Evolutionary conservation across 2,888 invertebrate genomes (phyloP).

Genomic region (Synergus japonicus): DNA sequence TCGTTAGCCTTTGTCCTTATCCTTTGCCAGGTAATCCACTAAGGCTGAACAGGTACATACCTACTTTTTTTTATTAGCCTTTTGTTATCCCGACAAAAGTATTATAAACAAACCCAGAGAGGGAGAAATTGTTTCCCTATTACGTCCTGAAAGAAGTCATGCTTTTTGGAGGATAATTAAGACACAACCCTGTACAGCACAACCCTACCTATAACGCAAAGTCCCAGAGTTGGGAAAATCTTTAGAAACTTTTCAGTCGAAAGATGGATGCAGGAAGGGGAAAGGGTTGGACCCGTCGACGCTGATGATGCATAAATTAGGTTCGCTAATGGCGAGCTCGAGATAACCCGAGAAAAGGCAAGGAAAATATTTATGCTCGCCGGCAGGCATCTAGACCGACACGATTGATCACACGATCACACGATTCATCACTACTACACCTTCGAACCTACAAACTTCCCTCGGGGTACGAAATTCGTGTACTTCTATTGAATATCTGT

Average conservation of each 20-base stretch:
- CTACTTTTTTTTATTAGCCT: slow-evolving; percentile 62
- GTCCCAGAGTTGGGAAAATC: slow-evolving; percentile 62
- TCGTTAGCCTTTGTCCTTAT: slow-evolving; percentile 61
- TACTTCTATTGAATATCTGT: not conserved
- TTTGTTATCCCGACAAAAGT: slow-evolving; percentile 60
- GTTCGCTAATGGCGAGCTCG: slow-evolving; percentile 71
- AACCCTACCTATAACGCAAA: not conserved
- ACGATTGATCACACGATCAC: slow-evolving; percentile 55
- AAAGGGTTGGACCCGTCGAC: slow-evolving; percentile 66
- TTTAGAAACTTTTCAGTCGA: slow-evolving; percentile 72
- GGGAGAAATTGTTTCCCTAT: slow-evolving; percentile 53
- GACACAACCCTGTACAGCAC: slow-evolving; percentile 58
- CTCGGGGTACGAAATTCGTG: not conserved
- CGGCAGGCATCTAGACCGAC: slow-evolving; percentile 43
- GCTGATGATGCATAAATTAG: slow-evolving; percentile 76
- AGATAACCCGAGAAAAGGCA: slow-evolving; percentile 63
- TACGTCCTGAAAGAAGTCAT: slow-evolving; percentile 56
- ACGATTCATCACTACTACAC: not conserved
- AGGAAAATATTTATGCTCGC: slow-evolving; percentile 67
- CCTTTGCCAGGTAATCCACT: slow-evolving; percentile 50
- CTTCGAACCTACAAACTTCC: not conserved
- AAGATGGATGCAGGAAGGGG: slow-evolving; percentile 72
- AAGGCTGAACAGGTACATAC: slow-evolving; percentile 48
- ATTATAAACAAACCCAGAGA: slow-evolving; percentile 46
- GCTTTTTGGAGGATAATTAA: slow-evolving; percentile 68